phyloP scores from a whole-genome alignment of 2,888 invertebrate species.

The Netelia virgata region DNA sequence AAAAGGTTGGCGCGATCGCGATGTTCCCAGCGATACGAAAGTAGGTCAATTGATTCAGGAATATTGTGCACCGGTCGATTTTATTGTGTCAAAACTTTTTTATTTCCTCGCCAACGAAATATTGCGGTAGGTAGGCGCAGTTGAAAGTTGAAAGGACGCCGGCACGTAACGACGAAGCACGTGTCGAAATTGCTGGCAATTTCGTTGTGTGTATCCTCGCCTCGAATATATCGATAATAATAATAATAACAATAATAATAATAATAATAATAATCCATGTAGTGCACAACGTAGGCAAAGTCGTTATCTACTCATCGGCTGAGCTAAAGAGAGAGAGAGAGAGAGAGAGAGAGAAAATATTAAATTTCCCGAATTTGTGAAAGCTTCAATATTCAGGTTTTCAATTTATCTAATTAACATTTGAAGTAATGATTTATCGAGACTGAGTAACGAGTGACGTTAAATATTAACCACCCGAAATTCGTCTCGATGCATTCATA shows the following conservation, averaged over 20 bases:
- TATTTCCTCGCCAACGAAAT: not conserved
- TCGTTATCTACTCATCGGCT: not conserved
- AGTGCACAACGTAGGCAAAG: not conserved
- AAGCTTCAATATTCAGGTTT: not conserved
- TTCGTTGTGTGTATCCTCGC: not conserved
- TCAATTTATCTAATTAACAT: not conserved
- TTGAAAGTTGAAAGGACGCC: not conserved
- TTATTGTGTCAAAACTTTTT: slow-evolving; percentile 21
- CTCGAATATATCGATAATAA: not conserved
- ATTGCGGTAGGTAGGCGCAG: not conserved
- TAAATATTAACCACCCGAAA: not conserved
- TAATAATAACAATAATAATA: not conserved
- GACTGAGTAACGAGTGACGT: not conserved
- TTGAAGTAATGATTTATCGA: not conserved
- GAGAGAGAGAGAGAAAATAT: not conserved
- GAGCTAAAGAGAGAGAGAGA: too few species aligned
- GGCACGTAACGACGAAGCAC: not conserved
- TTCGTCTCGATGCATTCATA: too few species aligned
- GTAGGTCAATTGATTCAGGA: slow-evolving; percentile 53
- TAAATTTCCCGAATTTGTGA: not conserved
- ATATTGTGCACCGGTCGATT: slow-evolving; percentile 44
- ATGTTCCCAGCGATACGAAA: slow-evolving; percentile 28
- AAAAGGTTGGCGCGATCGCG: slow-evolving; percentile 8
- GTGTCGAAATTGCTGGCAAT: slow-evolving; percentile 2
- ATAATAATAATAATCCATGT: not conserved